phyloP scores from a whole-genome alignment of 2,888 invertebrate genomes.

The Amblyteles armatorius region DNA sequence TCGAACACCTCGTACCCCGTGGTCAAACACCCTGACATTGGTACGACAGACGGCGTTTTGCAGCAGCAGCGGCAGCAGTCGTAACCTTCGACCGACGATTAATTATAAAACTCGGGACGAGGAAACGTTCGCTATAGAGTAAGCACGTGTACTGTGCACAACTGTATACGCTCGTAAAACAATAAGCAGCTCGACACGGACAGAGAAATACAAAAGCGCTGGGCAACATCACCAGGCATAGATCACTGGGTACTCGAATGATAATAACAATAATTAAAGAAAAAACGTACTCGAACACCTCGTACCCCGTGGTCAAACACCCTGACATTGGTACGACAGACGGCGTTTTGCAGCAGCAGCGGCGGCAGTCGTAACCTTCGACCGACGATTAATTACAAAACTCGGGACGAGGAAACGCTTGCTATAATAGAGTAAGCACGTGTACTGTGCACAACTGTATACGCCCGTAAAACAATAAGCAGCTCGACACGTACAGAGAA shows the following conservation, averaged over 20 bases:
- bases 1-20: no score
- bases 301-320: conserved; percentile 21
- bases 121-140: conserved; percentile 9
- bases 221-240: conserved; percentile 36
- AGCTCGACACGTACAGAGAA: no score
- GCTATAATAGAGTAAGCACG: no score
- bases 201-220: neutral
- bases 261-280: neutral
- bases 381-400: no score
- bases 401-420: no score
- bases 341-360: no score
- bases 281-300: neutral
- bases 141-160: conserved; percentile 29
- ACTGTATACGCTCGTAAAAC: neutral
- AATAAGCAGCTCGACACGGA: neutral
- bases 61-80: neutral
- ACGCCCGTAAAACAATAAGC: no score
- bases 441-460: no score
- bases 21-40: conserved; percentile 23
- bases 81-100: conserved; percentile 13
- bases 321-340: no score
- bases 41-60: conserved; percentile 41
- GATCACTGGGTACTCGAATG: conserved; percentile 16
- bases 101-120: conserved; percentile 28
- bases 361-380: no score